These are phyloP conservation scores for Charaxes varanes DNA, from an alignment of 1,140 invertebrate species.

Conservation along the genomic window DNA sequence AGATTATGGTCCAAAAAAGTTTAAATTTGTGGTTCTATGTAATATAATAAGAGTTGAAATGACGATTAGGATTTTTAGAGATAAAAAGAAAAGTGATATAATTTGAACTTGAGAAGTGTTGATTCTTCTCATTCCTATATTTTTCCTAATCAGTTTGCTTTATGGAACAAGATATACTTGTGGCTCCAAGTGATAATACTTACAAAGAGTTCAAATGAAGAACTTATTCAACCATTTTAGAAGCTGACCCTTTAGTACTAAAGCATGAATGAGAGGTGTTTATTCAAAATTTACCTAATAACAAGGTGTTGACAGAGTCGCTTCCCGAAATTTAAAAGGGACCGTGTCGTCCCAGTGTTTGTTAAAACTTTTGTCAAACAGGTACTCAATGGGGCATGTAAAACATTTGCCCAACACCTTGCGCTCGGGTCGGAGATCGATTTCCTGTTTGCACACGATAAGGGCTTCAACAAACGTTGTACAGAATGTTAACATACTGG, in stretches of 20 bases:
- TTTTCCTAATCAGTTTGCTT: too few species aligned
- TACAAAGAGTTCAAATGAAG: too few species aligned
- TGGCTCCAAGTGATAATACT: too few species aligned
- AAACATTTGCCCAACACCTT: slow-evolving; percentile 47
- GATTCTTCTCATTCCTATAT: too few species aligned
- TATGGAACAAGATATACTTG: too few species aligned
- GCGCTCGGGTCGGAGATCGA: slow-evolving; percentile 39
- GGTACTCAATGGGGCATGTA: slow-evolving; percentile 30
- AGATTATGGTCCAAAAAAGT: too few species aligned
- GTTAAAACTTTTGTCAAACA: slow-evolving; percentile 45
- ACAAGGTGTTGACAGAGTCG: slow-evolving; percentile 30
- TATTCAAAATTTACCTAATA: slow-evolving; percentile 18
- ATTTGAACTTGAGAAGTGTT: too few species aligned
- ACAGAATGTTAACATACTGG: slow-evolving; percentile 35
- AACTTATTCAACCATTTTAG: slow-evolving; percentile 2
- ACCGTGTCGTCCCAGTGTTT: slow-evolving; percentile 42
- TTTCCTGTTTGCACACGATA: slow-evolving; percentile 53
- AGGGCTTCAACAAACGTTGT: slow-evolving; percentile 46
- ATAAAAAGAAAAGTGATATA: too few species aligned
- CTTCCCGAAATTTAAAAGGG: slow-evolving; percentile 36
- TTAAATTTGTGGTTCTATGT: too few species aligned
- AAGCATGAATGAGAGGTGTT: slow-evolving; percentile 30
- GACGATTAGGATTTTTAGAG: too few species aligned
- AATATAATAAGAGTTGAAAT: too few species aligned
- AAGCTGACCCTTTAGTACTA: slow-evolving; percentile 1